These are phyloP conservation scores for Phainopepla nitens DNA, from an alignment of 2,113 vertebrate species.

Conservation along the genomic window DNA sequence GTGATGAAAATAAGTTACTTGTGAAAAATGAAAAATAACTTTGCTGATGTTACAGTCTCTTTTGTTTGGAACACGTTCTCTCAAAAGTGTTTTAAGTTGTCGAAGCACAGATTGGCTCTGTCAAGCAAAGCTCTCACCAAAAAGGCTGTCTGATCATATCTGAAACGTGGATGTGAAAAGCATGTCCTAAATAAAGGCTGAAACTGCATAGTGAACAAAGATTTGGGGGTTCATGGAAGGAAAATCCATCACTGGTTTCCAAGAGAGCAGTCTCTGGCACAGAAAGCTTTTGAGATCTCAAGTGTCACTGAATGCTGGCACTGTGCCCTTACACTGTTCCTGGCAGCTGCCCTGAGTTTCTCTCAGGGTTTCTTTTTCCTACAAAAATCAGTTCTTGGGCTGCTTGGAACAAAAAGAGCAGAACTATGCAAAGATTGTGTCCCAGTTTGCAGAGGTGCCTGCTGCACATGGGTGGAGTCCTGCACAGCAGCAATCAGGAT, in stretches of 20 bases:
- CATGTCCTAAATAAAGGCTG: background rate
- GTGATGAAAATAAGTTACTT: background rate
- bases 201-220: background rate
- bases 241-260: background rate
- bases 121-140: background rate
- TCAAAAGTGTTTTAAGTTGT: background rate
- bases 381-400: background rate
- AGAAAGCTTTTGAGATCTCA: background rate
- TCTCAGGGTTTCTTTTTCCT: background rate
- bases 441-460: background rate
- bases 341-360: background rate
- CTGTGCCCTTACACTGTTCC: background rate
- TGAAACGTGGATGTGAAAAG: background rate
- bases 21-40: background rate
- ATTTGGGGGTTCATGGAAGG: background rate
- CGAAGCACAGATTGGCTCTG: background rate
- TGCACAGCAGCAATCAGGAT: background rate
- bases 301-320: background rate
- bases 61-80: background rate
- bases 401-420: background rate
- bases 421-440: accelerated
- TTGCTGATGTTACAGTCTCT: background rate
- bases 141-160: background rate
- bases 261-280: background rate
- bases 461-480: accelerated